Conservation (phyloP, 1,140 invertebrate species). For the Drosophila sulfurigaster region DNA sequence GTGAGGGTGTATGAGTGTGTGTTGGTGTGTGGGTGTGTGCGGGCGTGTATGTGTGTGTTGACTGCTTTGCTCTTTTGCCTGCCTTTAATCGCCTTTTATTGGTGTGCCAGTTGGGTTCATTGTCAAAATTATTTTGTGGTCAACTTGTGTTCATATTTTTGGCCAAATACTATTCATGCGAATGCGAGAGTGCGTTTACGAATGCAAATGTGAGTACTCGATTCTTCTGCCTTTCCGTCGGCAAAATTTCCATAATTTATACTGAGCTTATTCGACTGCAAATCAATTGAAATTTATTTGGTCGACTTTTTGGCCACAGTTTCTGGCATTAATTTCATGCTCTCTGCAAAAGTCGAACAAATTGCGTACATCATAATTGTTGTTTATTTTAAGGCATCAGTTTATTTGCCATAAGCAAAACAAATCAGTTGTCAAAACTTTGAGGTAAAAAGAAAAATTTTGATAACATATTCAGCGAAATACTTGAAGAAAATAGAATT, state of each 20-base stretch:
- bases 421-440: too few species aligned
- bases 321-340: conserved; percentile 14
- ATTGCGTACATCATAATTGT: neutral
- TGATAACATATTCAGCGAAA: too few species aligned
- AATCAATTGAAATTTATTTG: conserved; percentile 41
- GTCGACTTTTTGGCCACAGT: conserved; percentile 32
- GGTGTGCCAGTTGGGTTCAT: conserved; percentile 65
- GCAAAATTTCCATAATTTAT: conserved; percentile 31
- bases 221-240: conserved; percentile 4
- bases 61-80: conserved; percentile 29
- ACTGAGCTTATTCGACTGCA: conserved; percentile 21
- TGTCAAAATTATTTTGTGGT: conserved; percentile 81
- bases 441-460: too few species aligned
- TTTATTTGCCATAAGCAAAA: too few species aligned
- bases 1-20: neutral
- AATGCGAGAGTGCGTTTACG: neutral
- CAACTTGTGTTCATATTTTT: conserved; percentile 79
- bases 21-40: conserved; percentile 16
- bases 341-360: neutral
- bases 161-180: conserved; percentile 36
- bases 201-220: neutral
- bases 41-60: conserved; percentile 5
- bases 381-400: neutral
- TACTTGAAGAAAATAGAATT: too few species aligned
- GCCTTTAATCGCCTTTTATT: conserved; percentile 72